A percentile compares a stretch with the other conserved stretches of the same genome.
Conservation (phyloP, 2,797 vertebrate genomes). For the Myotis pilosus region DNA sequence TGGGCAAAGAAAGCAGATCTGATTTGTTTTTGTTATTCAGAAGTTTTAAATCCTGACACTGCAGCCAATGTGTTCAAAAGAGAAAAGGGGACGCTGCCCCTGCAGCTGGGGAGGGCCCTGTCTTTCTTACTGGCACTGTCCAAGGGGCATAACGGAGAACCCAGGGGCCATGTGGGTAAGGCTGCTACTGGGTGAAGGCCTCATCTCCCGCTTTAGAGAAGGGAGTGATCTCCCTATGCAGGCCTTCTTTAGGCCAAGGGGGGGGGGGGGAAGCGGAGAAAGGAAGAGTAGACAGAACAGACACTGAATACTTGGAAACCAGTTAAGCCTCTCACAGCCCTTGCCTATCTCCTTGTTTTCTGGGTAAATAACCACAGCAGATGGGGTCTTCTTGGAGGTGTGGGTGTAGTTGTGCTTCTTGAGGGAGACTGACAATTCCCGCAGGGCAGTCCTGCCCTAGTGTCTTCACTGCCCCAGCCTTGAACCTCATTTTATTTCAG, state of each 20-base stretch:
- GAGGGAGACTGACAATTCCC: background rate
- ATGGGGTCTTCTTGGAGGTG: background rate
- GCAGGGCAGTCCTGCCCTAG: background rate
- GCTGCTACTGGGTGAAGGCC: background rate
- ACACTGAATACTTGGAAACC: background rate
- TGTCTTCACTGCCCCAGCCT: background rate
- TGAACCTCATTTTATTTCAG: conserved; percentile 16
- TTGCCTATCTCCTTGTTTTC: background rate
- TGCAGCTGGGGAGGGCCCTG: background rate
- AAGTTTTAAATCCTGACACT: conserved; percentile 21
- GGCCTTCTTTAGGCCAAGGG: background rate
- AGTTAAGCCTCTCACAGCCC: background rate
- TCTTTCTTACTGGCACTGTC: background rate
- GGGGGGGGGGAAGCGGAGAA: background rate
- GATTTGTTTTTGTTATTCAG: background rate
- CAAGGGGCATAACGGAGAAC: background rate
- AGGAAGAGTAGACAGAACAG: background rate
- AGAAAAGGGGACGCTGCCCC: background rate
- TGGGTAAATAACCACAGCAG: background rate
- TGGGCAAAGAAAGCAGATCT: background rate
- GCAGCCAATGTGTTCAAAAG: background rate
- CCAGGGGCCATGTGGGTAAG: background rate
- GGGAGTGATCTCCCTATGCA: background rate
- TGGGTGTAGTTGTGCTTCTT: background rate
- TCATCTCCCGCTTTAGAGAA: background rate